A percentile compares a stretch with the other conserved stretches of the same genome.
phyloP scores from a whole-genome alignment of 2,113 vertebrate genomes.

The Malurus melanocephalus region DNA sequence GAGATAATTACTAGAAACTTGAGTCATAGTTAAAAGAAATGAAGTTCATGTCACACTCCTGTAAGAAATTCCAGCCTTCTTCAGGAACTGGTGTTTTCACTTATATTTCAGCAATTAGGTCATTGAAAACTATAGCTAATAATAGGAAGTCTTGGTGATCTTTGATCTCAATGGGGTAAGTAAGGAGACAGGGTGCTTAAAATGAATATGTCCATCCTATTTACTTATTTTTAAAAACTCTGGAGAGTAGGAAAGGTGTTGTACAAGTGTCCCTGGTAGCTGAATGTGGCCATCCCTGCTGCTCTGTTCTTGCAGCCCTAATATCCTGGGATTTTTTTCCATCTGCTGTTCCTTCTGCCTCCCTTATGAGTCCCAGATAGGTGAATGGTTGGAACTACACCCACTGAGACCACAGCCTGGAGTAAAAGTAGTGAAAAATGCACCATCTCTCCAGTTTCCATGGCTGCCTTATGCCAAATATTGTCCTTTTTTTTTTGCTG shows the following conservation, averaged over 20 bases:
- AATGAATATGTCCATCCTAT: background rate
- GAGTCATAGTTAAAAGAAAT: conserved; percentile 13
- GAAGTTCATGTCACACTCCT: background rate
- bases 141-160: background rate
- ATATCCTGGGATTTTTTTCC: rapidly evolving
- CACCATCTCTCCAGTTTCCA: background rate
- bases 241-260: background rate
- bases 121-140: background rate
- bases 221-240: background rate
- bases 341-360: background rate
- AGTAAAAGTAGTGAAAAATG: background rate
- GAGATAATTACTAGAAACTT: conserved; percentile 6
- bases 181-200: background rate
- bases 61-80: background rate
- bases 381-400: background rate
- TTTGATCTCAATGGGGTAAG: background rate
- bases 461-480: background rate
- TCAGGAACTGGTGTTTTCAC: background rate
- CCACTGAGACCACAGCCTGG: background rate
- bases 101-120: background rate
- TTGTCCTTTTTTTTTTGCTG: background rate
- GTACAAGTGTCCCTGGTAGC: background rate
- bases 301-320: background rate
- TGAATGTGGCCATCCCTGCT: rapidly evolving
- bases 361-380: background rate